These are phyloP conservation scores for Xyrauchen texanus DNA, from an alignment of 2,113 vertebrate genomes.

Conservation along the genomic window DNA sequence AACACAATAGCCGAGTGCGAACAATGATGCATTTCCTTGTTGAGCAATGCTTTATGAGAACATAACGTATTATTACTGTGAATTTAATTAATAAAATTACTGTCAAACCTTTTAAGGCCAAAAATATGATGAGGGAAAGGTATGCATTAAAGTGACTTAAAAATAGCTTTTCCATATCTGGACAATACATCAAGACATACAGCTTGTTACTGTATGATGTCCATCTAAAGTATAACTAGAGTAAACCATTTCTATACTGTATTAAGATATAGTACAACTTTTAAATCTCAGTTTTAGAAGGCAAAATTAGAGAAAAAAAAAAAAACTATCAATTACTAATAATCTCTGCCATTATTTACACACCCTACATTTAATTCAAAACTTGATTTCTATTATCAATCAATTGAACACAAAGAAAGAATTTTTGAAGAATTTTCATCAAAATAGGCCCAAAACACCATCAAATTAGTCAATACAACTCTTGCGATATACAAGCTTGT, in stretches of 20 bases:
- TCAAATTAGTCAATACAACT: too few relatives aligned
- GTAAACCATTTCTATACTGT: not conserved
- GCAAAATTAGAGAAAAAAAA: too few relatives aligned
- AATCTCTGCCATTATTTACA: too few relatives aligned
- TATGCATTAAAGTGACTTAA: constrained; percentile 39
- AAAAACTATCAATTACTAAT: too few relatives aligned
- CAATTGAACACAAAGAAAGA: too few relatives aligned
- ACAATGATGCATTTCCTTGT: constrained; percentile 49
- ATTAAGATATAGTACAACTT: not conserved
- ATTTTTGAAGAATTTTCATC: too few relatives aligned
- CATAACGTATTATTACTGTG: constrained; percentile 39
- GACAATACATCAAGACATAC: not conserved
- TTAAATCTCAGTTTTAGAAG: too few relatives aligned
- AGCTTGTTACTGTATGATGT: not conserved
- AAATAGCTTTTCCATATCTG: not conserved
- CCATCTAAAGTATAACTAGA: not conserved
- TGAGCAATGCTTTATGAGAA: constrained; percentile 25
- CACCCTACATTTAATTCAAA: too few relatives aligned
- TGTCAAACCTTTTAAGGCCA: constrained; percentile 31
- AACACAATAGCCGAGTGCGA: constrained; percentile 55
- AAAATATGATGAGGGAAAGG: not conserved
- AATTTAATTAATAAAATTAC: constrained; percentile 23
- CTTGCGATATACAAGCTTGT: too few relatives aligned
- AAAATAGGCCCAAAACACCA: too few relatives aligned
- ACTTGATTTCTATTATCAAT: too few relatives aligned